Conservation (phyloP, 2,113 vertebrate species). For the Antennarius striatus region DNA sequence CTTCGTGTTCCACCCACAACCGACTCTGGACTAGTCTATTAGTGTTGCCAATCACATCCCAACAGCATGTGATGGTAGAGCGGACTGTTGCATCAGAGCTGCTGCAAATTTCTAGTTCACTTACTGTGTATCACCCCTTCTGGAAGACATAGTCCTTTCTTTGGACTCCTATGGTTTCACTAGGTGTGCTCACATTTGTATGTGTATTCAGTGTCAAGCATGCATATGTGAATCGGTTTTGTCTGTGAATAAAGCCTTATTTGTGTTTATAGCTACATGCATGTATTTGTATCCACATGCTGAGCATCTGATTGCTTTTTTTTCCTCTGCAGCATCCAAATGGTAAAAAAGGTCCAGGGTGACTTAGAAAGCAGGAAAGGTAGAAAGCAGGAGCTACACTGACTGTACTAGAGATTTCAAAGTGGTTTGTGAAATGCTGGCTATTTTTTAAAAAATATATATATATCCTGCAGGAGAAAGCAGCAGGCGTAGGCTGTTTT, state of each 20-base stretch:
- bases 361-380: constrained; percentile 37
- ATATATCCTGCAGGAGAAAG: constrained; percentile 64
- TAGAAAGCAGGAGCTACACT: constrained; percentile 32
- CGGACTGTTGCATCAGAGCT: constrained; percentile 31
- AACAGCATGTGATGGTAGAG: constrained; percentile 23
- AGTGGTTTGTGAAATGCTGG: constrained; percentile 56
- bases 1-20: constrained; percentile 10
- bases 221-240: constrained; percentile 30
- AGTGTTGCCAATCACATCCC: constrained; percentile 14
- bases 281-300: constrained; percentile 36
- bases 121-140: constrained; percentile 31
- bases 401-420: constrained; percentile 58
- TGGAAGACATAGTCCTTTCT: constrained; percentile 35
- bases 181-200: constrained; percentile 37
- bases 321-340: constrained; percentile 38
- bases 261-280: constrained; percentile 5
- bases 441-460: constrained; percentile 46
- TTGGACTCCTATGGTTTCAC: constrained; percentile 50
- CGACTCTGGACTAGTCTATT: constrained; percentile 28
- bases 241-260: constrained; percentile 3
- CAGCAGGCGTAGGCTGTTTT: constrained; percentile 72
- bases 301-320: constrained; percentile 39
- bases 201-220: neutral
- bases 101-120: constrained; percentile 49
- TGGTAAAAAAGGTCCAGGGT: constrained; percentile 40